Evolutionary conservation across 1,140 invertebrate species (phyloP).

Genomic region (Pygmarrhopalites habei): DNA sequence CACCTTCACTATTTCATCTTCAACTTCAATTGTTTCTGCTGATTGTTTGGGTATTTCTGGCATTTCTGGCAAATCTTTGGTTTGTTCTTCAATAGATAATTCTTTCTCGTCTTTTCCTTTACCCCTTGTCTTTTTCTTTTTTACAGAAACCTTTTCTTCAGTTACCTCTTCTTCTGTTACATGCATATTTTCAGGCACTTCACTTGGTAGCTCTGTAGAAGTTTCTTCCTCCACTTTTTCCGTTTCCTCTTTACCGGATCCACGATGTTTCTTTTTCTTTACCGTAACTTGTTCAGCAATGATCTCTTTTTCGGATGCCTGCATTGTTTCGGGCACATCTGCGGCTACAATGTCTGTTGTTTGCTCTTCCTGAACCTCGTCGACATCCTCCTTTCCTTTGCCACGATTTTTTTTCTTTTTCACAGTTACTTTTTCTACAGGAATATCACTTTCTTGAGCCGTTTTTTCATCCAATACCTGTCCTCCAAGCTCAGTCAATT

Average conservation of each 20-base stretch:
- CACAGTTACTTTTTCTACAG: conserved; percentile 2
- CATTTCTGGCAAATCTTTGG: not conserved
- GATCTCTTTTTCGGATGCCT: not conserved
- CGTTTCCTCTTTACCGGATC: not conserved
- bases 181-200: not conserved
- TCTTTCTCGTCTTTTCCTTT: conserved; percentile 10
- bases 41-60: not conserved
- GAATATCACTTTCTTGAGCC: not conserved
- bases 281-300: conserved; percentile 6
- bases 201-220: not conserved
- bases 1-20: conserved; percentile 1
- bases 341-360: not conserved
- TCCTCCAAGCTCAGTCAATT: not conserved
- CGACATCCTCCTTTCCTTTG: not conserved
- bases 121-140: conserved; percentile 4
- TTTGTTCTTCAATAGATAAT: not conserved
- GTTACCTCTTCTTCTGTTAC: not conserved
- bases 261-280: not conserved
- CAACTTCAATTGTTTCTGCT: no score
- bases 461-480: not conserved
- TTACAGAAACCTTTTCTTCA: not conserved
- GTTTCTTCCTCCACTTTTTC: not conserved
- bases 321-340: not conserved
- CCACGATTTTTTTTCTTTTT: not conserved
- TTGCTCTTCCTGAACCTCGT: not conserved